Conservation (phyloP, 2,888 invertebrate genomes). For the Tanytarsus gracilentus region DNA sequence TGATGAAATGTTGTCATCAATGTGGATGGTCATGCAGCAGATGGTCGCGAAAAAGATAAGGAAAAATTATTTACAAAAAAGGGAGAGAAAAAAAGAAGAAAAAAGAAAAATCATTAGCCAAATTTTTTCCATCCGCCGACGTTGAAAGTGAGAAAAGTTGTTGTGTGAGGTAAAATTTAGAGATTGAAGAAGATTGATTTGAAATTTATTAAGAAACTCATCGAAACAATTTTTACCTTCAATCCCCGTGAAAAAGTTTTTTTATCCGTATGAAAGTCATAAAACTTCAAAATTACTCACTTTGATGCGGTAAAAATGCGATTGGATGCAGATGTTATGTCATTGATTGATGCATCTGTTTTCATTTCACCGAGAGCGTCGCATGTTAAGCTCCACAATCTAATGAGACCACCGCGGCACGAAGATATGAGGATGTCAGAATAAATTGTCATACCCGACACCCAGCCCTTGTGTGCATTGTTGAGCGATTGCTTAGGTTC, state of each 20-base stretch:
- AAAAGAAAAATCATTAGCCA: not conserved
- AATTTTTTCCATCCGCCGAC: conserved; percentile 3
- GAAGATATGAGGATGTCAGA: conserved; percentile 56
- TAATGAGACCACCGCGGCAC: conserved; percentile 66
- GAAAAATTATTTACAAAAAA: not conserved
- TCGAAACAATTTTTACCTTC: too few species aligned
- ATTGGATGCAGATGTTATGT: conserved; percentile 54
- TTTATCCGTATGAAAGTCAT: too few species aligned
- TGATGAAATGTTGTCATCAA: not conserved
- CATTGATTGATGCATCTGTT: conserved; percentile 60
- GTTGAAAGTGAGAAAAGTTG: too few species aligned
- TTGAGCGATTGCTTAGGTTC: conserved; percentile 51
- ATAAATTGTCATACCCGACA: conserved; percentile 59
- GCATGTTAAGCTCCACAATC: conserved; percentile 66
- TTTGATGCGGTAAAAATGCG: conserved; percentile 74
- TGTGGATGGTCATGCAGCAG: conserved; percentile 4
- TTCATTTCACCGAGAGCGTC: conserved; percentile 55
- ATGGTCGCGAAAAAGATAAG: not conserved
- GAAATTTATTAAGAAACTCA: too few species aligned
- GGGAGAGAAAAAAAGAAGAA: not conserved
- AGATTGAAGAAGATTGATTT: too few species aligned
- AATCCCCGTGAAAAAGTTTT: too few species aligned
- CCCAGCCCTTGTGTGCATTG: conserved; percentile 82
- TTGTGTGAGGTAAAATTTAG: too few species aligned
- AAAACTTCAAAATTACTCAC: too few species aligned